Percentiles rank a stretch among this genome's conserved stretches.
These are phyloP conservation scores for Eunapius fragilis DNA, from an alignment of 37 sponge, comb jelly and placozoan species.

Conservation along the genomic window DNA sequence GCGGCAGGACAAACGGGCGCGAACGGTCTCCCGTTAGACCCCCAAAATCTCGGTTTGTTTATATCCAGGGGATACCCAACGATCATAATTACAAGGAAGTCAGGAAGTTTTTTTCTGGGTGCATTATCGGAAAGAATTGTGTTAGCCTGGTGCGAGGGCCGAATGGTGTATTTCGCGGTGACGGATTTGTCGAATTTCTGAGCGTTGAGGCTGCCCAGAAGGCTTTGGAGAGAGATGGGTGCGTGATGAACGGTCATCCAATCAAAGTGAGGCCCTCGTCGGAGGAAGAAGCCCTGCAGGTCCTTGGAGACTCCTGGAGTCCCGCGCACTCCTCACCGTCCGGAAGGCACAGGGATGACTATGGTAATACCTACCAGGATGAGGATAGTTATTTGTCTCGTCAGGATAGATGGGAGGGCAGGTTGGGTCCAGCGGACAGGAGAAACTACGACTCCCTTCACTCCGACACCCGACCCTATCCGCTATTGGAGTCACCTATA, in stretches of 20 bases:
- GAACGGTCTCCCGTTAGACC: constrained; percentile 24
- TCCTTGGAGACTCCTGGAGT: too few species aligned
- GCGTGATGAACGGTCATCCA: constrained; percentile 16
- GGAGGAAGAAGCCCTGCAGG: constrained; percentile 31
- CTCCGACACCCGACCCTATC: too few species aligned
- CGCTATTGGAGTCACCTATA: not conserved
- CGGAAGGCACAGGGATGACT: too few species aligned
- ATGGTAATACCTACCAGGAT: too few species aligned
- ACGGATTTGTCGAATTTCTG: constrained; percentile 61
- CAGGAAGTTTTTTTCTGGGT: constrained; percentile 40
- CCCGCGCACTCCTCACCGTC: too few species aligned
- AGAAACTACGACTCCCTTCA: not conserved
- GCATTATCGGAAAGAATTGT: constrained; percentile 35
- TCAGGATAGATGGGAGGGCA: too few species aligned
- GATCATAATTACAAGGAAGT: constrained; percentile 60
- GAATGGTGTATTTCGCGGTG: constrained; percentile 49
- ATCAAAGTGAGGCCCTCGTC: constrained; percentile 48
- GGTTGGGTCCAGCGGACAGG: too few species aligned
- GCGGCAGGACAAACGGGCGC: not conserved
- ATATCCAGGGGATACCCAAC: constrained; percentile 62
- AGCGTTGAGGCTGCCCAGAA: constrained; percentile 24
- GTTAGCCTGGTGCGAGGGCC: constrained; percentile 43
- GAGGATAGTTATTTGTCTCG: too few species aligned
- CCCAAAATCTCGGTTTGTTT: constrained; percentile 30
- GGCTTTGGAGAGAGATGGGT: constrained; percentile 43